phyloP scores from a whole-genome alignment of 2,888 invertebrate species.

The Heterodera filipjevi region DNA sequence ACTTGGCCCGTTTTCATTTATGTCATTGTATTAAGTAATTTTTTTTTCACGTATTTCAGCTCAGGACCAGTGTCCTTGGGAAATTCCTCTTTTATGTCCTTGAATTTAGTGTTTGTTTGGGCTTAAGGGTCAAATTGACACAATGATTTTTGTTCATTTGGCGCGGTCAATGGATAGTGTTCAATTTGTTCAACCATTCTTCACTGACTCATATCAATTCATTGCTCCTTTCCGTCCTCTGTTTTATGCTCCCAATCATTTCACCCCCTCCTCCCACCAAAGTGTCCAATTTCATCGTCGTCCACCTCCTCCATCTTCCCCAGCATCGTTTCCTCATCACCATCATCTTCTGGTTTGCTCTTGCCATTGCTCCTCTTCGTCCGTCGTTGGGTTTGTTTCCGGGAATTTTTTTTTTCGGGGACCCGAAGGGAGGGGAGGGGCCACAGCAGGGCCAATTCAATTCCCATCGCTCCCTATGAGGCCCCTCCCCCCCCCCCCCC shows the following conservation, averaged over 20 bases:
- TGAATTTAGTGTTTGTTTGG: no score
- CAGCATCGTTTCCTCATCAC: not conserved
- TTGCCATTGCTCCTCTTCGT: not conserved
- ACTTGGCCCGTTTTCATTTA: no score
- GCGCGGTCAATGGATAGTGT: no score
- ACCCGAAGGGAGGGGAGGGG: not conserved
- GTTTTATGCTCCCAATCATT: not conserved
- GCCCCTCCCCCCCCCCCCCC: not conserved
- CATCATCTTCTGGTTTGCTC: not conserved
- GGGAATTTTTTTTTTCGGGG: not conserved
- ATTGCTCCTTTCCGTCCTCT: not conserved
- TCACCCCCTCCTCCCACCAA: not conserved
- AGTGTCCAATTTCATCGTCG: conserved; percentile 6
- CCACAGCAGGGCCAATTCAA: not conserved
- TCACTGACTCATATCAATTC: not conserved
- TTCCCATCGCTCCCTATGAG: no score
- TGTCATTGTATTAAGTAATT: no score
- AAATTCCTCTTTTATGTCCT: no score
- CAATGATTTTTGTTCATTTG: no score
- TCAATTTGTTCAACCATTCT: not conserved
- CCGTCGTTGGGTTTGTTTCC: not conserved
- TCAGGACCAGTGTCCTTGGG: no score
- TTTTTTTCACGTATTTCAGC: no score
- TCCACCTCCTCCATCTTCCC: not conserved
- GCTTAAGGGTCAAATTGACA: not conserved